phyloP scores from a whole-genome alignment of 1,140 invertebrate genomes.

The Drosophila hydei region DNA sequence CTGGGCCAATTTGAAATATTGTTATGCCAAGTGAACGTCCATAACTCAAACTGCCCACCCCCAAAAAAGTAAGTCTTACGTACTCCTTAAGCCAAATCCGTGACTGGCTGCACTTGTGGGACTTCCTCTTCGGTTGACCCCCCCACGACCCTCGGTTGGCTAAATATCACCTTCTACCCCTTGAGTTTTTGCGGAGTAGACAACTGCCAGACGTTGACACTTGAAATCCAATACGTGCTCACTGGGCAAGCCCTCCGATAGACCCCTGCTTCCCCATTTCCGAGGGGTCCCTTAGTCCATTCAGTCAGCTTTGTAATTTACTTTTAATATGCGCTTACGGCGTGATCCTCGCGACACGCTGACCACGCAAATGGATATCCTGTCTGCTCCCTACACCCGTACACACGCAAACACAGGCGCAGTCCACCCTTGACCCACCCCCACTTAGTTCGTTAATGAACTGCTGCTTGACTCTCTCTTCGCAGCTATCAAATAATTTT shows the following conservation, averaged over 20 bases:
- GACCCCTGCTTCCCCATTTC: not conserved
- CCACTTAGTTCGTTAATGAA: slow-evolving; percentile 44
- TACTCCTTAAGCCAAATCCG: slow-evolving; percentile 35
- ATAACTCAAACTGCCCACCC: slow-evolving; percentile 20
- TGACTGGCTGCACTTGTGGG: slow-evolving; percentile 54
- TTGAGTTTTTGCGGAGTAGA: slow-evolving; percentile 31
- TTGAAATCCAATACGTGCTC: slow-evolving; percentile 56
- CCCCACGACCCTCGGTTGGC: not conserved
- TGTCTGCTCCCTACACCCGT: slow-evolving; percentile 18
- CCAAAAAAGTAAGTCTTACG: not conserved
- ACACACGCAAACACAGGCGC: not conserved
- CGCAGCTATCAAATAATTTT: slow-evolving; percentile 46
- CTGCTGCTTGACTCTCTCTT: slow-evolving; percentile 38
- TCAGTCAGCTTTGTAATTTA: slow-evolving; percentile 71
- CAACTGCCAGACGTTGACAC: slow-evolving; percentile 31
- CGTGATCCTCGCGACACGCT: slow-evolving; percentile 61
- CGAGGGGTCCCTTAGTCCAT: not conserved
- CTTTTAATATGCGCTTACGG: slow-evolving; percentile 64
- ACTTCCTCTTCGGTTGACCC: slow-evolving; percentile 24
- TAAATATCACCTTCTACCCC: not conserved
- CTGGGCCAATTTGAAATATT: slow-evolving; percentile 72
- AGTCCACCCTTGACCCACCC: slow-evolving; percentile 24
- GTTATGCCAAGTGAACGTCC: slow-evolving; percentile 51
- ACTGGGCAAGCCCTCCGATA: slow-evolving; percentile 17
- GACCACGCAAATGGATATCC: slow-evolving; percentile 59